A percentile compares a stretch with the other conserved stretches of the same genome.
phyloP scores from a whole-genome alignment of 2,888 invertebrate species.

The Drosophila algonquin region DNA sequence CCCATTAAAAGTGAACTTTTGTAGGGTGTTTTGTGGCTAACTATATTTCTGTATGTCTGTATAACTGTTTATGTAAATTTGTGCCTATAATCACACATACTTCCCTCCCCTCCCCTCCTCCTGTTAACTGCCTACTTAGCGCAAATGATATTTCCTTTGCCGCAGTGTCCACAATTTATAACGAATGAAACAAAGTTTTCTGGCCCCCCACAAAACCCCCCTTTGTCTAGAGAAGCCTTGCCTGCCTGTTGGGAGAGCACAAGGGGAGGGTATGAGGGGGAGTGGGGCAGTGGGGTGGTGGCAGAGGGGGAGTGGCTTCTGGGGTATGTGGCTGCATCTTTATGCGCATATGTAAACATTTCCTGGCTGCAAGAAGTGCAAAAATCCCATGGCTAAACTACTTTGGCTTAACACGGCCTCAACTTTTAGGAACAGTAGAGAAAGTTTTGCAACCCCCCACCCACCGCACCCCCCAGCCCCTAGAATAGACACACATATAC shows the following conservation, averaged over 20 bases:
- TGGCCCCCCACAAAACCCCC: neutral
- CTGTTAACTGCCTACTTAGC: conserved; percentile 46
- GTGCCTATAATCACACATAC: neutral
- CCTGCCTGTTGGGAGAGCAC: neutral
- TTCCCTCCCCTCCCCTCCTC: neutral
- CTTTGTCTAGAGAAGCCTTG: neutral
- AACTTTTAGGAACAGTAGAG: conserved; percentile 40
- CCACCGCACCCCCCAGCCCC: neutral
- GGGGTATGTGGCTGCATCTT: conserved; percentile 57
- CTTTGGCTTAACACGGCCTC: conserved; percentile 49
- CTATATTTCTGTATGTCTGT: neutral
- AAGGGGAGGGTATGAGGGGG: neutral
- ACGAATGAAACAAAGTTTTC: conserved; percentile 46
- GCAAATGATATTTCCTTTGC: conserved; percentile 62
- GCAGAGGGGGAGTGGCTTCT: too few species aligned
- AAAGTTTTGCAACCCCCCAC: conserved; percentile 23
- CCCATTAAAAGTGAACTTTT: too few species aligned
- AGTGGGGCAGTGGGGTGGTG: too few species aligned
- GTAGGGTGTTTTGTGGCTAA: neutral
- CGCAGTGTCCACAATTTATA: conserved; percentile 65
- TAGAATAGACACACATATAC: conserved; percentile 14
- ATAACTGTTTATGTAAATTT: neutral
- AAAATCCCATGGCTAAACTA: conserved; percentile 53
- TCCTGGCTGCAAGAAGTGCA: conserved; percentile 58
- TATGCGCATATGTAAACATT: conserved; percentile 78